Evolutionary conservation across 2,797 vertebrate species (phyloP), one percentile per base, ranked within the genome.

Genomic region (Cuculus canorus): DNA sequence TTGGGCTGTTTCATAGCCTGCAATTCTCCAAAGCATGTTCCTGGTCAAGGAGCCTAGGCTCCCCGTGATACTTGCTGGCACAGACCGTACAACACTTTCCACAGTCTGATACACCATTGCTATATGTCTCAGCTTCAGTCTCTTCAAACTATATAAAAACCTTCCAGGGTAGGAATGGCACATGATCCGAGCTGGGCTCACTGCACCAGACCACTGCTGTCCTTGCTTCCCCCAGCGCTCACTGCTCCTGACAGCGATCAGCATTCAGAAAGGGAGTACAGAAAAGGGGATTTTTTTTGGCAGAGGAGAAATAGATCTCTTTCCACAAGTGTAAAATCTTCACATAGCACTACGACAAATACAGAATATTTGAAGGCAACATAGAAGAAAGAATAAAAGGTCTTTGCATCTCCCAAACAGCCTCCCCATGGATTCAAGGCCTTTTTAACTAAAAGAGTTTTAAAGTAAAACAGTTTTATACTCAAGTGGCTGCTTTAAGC

Each of bases 351-450:
- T 30, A 15, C 50, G 53, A n/a, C 52, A 59, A 54, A 60, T 52
- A 64, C 2, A 52, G 27, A 71, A 71, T 70, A n/a, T 33, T 52
- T 70, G 83, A 63, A 33, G 52, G 37, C 24, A 84, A 54, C 28
- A 68, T 0, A 79, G 57, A 88, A 80, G 32, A 63, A 92, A 81
- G 54, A 91, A 60, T 24, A 60, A 77, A 68, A 80, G 57, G 35
- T 41, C 61, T 75, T 85, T 83, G 53, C 13, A 24, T 65, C 61
- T 95, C 92, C 77, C 86, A n/a, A 92, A 81, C 54, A 83, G 70
- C 15, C 25, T 94, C 89, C 66, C 75, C 45, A 24, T 0, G 5
- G 91, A 86, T 56, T 73, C 35, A n/a, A 90, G 23, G 47, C 30
- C 23, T 85, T 92, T 87, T 37, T 28, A 86, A 72, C 39, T 33